Base-by-base conservation (phyloP, 2,113 vertebrate genomes). In the Kryptolebias marmoratus region DNA sequence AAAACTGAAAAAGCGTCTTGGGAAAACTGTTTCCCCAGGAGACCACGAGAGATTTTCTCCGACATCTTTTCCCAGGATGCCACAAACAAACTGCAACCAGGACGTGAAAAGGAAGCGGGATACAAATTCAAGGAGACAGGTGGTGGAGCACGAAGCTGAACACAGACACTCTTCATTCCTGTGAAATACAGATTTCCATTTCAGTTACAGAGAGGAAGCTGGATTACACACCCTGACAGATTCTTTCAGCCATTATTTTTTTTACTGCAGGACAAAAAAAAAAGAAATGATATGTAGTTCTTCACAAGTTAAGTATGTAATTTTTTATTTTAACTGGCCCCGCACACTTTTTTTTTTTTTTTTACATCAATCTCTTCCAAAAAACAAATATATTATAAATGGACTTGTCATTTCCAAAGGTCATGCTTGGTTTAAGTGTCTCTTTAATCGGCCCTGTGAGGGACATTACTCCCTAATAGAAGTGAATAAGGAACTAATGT, bases 401-500 rank as follows among this genome's bases (percentile, higher is more conserved):
- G n/a, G 56, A 48, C 54, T 70, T 62, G 55, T 71, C 75, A 84
- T 36, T 83, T 79, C 44, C 49, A 80, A 27, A 61, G 61, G 71
- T 80, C 70, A 79, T 71, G 16, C 71, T 64, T 42, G 13, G 39
- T 66, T 73, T 74, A 83, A 90, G 80, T 81, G 79, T 73, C 73
- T 78, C 77, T 72, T 15, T 50, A 75, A 86, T 75, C 76, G 84
- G 76, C 70, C 82, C 69, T 72, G 53, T 44, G 81, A 80, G 86
- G 62, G 64, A 75, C 68, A 83, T 90, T 85, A 85, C 42, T 79
- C 31, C 82, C 14, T 64, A 70, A 75, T 48, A 77, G 73, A 39
- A 71, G 44, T 16, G 55, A 80, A 71, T 72, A 68, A 79, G 87
- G 79, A 75, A 62, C 42, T 81, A 88, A 83, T 88, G 81, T 89